Evolutionary conservation across 2,888 invertebrate species (phyloP), one percentile per base, ranked within the genome.

Genomic region (Dasysyrphus albostriatus): DNA sequence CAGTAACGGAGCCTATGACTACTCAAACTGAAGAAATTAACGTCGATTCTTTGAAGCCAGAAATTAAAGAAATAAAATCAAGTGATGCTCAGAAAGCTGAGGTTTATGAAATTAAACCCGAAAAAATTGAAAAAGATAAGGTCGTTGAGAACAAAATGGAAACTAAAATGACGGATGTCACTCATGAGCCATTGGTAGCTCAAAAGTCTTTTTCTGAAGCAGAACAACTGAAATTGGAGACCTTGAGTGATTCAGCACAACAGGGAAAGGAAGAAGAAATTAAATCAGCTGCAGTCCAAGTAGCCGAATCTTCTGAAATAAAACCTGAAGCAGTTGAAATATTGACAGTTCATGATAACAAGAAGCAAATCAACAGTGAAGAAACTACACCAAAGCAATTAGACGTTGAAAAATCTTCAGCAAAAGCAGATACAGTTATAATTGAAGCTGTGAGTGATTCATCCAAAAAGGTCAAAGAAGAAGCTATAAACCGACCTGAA

Each of bases 391-490:
- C 39, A 12, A 19, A 75, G 7, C 44, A 19, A 5, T 10, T 19
- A n/a, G 9, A 10, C 10, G 69, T 69, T 12, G 73, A 70, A 19
- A 72, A 72, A 12, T 59, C 70, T 3, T 7, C 34, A 1, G 72
- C 42, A 3, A 32, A 49, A 29, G 8, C 67, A 0, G 80, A 72
- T 49, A 44, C 14, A 9, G 9, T 37, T 7, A 0, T 29, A 3
- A 37, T 10, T 4, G 59, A 24, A 3, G 16, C 51, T 39, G 0
- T 54, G 0, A 10, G 56, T 51, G 80, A 89, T 5, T 63, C 87
- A 19, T 70, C n/a, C 7, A 74, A 61, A 73, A 83, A 89, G 12
- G 19, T 29, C 1, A 63, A 81, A 51, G 67, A 74, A 34, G 16
- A 34, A 19, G 16, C 58, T 1, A 16, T 34, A 9, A 29, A 19